Percentiles rank a stretch among this genome's conserved stretches.
phyloP scores from a whole-genome alignment of 2,888 invertebrate genomes.

The Drosophila meridiana region DNA sequence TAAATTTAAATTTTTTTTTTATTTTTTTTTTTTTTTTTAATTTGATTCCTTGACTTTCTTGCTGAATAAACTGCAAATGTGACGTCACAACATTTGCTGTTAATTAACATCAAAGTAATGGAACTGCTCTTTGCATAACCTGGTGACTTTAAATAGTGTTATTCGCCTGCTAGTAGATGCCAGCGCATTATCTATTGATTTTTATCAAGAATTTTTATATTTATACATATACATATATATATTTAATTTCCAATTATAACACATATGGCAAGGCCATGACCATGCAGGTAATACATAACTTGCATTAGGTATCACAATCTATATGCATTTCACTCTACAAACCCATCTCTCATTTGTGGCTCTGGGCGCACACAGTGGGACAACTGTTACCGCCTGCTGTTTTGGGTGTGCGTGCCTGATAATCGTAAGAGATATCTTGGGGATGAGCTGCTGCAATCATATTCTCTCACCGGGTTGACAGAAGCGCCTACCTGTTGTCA shows the following conservation, averaged over 20 bases:
- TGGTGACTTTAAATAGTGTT: too few relatives aligned
- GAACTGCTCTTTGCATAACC: too few relatives aligned
- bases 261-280: background rate
- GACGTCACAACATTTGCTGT: too few relatives aligned
- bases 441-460: constrained; percentile 46
- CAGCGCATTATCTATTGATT: too few relatives aligned
- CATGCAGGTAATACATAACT: background rate
- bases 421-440: constrained; percentile 56
- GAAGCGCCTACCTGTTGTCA: constrained; percentile 84
- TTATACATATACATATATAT: background rate
- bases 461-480: constrained; percentile 62
- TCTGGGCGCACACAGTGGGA: constrained; percentile 26
- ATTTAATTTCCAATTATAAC: background rate
- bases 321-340: constrained; percentile 9
- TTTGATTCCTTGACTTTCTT: too few relatives aligned
- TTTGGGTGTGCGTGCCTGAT: constrained; percentile 62
- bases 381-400: constrained; percentile 58
- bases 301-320: background rate
- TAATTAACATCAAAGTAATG: too few relatives aligned
- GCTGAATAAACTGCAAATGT: too few relatives aligned
- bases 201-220: too few relatives aligned
- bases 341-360: background rate
- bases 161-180: too few relatives aligned
- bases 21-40: too few relatives aligned
- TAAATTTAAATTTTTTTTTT: too few relatives aligned